Evolutionary conservation across 2,888 invertebrate genomes (phyloP).

Genomic region (Drosophila meridiana): DNA sequence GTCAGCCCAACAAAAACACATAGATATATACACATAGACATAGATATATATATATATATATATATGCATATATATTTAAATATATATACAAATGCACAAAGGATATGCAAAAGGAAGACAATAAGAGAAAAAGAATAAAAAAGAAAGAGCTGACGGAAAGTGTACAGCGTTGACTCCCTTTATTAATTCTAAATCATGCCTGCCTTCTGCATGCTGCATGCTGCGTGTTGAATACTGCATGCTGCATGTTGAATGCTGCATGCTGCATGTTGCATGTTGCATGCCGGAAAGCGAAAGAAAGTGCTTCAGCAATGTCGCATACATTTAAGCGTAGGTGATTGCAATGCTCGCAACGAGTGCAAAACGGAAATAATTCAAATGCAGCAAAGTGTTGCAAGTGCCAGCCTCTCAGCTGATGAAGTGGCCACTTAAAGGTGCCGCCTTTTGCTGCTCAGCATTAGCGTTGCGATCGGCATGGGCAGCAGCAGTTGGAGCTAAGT

Average conservation of each 20-base stretch:
- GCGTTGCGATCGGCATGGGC: slow-evolving; percentile 32
- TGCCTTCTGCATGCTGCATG: slow-evolving; percentile 18
- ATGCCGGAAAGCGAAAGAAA: slow-evolving; percentile 37
- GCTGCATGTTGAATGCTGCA: slow-evolving; percentile 35
- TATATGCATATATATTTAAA: not conserved
- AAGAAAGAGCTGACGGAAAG: slow-evolving; percentile 17
- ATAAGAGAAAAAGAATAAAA: not conserved
- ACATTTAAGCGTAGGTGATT: slow-evolving; percentile 24
- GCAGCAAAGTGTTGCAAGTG: slow-evolving; percentile 48
- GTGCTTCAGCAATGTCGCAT: slow-evolving; percentile 31
- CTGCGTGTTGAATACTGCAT: slow-evolving; percentile 17
- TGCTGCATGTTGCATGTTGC: slow-evolving; percentile 23
- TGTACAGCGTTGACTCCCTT: slow-evolving; percentile 49
- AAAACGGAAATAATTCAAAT: slow-evolving; percentile 64
- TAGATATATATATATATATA: not conserved
- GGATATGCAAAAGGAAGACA: slow-evolving; percentile 4
- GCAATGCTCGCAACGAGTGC: slow-evolving; percentile 23
- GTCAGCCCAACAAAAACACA: slow-evolving; percentile 2
- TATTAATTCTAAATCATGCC: slow-evolving; percentile 76
- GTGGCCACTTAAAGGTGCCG: slow-evolving; percentile 59
- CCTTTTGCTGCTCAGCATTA: slow-evolving; percentile 47
- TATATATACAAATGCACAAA: slow-evolving; percentile 10
- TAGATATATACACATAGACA: too few species aligned
- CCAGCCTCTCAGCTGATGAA: slow-evolving; percentile 49
- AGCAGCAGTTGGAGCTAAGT: slow-evolving; percentile 9